Conservation (phyloP, 2,797 vertebrate species). For the Mus minutoides region DNA sequence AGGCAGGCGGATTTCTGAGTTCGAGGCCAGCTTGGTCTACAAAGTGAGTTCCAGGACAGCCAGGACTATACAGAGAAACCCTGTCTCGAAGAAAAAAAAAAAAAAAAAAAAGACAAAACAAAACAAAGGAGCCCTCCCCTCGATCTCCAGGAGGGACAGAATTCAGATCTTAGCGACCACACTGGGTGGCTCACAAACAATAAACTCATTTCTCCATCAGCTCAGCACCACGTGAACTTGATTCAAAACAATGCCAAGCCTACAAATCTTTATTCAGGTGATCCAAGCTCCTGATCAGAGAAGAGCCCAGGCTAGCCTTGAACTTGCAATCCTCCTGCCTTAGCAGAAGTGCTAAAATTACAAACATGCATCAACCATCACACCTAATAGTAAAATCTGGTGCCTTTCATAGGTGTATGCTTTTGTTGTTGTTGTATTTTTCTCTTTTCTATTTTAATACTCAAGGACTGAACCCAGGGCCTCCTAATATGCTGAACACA, state of each 20-base stretch:
- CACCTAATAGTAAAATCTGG: not conserved
- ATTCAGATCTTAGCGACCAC: not conserved
- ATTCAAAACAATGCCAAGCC: slow-evolving; percentile 32
- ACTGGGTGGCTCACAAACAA: not conserved
- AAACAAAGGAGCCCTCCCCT: too few relatives aligned
- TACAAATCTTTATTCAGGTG: not conserved
- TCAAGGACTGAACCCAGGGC: not conserved
- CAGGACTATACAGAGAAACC: too few relatives aligned
- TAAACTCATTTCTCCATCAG: not conserved
- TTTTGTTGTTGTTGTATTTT: not conserved
- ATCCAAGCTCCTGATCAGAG: not conserved
- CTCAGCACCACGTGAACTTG: not conserved
- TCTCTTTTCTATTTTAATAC: not conserved
- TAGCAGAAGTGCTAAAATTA: not conserved
- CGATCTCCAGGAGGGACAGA: not conserved
- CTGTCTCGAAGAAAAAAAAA: too few relatives aligned
- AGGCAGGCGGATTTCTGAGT: too few relatives aligned
- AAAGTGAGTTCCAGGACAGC: too few relatives aligned
- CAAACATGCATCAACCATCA: not conserved
- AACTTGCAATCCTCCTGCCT: not conserved
- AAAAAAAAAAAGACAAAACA: too few relatives aligned
- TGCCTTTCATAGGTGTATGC: too few relatives aligned
- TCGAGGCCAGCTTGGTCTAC: too few relatives aligned
- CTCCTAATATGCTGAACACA: not conserved
- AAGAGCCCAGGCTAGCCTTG: not conserved